phyloP scores from a whole-genome alignment of 2,888 invertebrate genomes.

The Diachrysia chrysitis region DNA sequence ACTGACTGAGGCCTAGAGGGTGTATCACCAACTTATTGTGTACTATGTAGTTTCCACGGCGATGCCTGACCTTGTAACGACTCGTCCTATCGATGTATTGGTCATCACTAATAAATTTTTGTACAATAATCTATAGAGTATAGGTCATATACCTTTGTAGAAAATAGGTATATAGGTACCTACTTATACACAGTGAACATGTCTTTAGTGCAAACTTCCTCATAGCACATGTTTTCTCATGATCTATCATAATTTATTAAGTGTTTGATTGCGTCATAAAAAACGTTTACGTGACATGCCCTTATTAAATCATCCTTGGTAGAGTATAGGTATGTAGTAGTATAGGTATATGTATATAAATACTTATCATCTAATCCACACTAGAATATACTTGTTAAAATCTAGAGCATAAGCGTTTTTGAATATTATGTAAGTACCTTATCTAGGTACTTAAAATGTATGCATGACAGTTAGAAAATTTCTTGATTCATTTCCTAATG shows the following conservation, averaged over 20 bases:
- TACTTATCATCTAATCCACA: slow-evolving; percentile 1
- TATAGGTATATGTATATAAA: too few species aligned
- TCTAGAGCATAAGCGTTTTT: background rate
- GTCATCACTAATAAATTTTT: slow-evolving; percentile 63
- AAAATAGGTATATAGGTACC: background rate
- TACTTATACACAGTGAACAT: background rate
- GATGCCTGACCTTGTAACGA: slow-evolving; percentile 80
- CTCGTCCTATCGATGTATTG: slow-evolving; percentile 76
- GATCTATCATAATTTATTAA: slow-evolving; percentile 12
- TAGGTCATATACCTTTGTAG: too few species aligned
- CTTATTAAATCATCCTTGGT: slow-evolving; percentile 30
- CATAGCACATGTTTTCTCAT: slow-evolving; percentile 27
- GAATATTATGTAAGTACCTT: too few species aligned
- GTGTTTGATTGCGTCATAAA: slow-evolving; percentile 35
- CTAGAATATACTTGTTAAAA: background rate
- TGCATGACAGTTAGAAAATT: too few species aligned
- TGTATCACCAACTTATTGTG: slow-evolving; percentile 62
- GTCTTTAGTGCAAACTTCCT: slow-evolving; percentile 3
- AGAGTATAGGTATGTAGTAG: background rate
- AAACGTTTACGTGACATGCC: slow-evolving; percentile 19
- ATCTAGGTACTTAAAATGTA: too few species aligned
- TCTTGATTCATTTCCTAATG: too few species aligned
- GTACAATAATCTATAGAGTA: too few species aligned
- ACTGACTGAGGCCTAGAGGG: slow-evolving; percentile 44
- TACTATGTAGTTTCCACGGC: slow-evolving; percentile 80